A percentile compares a stretch with the other conserved stretches of the same genome.
Evolutionary conservation across 2,797 vertebrate species (phyloP).

Genomic region (Darevskia nairensis): DNA sequence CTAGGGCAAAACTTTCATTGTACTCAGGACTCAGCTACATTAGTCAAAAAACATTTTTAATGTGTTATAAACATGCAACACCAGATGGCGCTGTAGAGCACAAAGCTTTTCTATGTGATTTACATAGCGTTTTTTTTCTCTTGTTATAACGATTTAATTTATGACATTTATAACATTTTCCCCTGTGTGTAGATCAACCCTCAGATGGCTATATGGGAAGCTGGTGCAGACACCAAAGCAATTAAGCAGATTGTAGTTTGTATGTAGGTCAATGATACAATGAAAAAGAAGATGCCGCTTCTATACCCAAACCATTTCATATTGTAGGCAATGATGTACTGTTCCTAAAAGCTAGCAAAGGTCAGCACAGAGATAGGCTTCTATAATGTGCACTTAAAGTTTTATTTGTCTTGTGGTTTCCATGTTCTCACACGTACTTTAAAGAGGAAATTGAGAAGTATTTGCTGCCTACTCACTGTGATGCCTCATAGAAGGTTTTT

Average conservation of each 20-base stretch:
- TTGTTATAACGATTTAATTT: no score
- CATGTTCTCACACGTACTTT: constrained; percentile 73
- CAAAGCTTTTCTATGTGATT: no score
- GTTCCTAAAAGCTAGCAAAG: constrained; percentile 64
- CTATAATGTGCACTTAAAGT: constrained; percentile 63
- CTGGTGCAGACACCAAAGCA: neutral
- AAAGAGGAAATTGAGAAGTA: constrained; percentile 73
- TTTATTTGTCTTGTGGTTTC: constrained; percentile 72
- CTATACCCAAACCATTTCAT: constrained; percentile 53
- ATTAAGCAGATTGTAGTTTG: constrained; percentile 34
- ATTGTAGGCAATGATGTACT: constrained; percentile 57
- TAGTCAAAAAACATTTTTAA: no score
- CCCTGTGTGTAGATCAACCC: no score
- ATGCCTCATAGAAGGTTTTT: constrained; percentile 76
- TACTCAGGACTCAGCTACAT: no score
- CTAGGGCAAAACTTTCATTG: no score
- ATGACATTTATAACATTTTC: no score
- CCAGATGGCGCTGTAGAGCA: no score
- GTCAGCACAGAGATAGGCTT: constrained; percentile 61
- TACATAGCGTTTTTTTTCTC: no score
- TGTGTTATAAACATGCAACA: no score
- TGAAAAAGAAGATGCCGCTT: constrained; percentile 52
- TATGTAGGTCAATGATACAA: constrained; percentile 59
- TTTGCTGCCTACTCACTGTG: constrained; percentile 77
- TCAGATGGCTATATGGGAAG: neutral